Percentiles rank a stretch among this genome's conserved stretches.
phyloP scores from a whole-genome alignment of 2,113 vertebrate genomes.

The Melanotaenia duboulayi region DNA sequence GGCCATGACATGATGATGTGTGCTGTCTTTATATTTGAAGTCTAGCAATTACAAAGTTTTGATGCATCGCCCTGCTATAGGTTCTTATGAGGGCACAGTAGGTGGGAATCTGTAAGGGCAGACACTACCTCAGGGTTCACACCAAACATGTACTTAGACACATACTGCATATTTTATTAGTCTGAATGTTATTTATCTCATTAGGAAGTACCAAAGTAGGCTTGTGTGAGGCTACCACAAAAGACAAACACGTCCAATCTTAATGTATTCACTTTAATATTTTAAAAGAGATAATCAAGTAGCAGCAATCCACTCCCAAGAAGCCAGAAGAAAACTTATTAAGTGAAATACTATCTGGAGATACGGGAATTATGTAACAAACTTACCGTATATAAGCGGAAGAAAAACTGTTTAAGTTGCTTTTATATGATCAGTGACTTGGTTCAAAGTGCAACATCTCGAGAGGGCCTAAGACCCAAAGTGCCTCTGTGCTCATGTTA shows the following conservation, averaged over 20 bases:
- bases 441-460: too few relatives aligned
- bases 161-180: conserved; percentile 8
- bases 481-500: neutral
- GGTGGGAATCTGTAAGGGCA: neutral
- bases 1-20: conserved; percentile 38
- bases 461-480: neutral
- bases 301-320: neutral
- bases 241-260: neutral
- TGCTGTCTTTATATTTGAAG: conserved; percentile 18
- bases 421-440: neutral
- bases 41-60: neutral
- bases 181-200: neutral
- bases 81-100: neutral
- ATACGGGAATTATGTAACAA: neutral
- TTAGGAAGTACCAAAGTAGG: neutral
- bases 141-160: neutral
- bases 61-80: neutral
- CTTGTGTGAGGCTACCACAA: neutral
- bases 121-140: neutral
- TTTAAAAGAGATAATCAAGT: neutral
- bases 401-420: neutral
- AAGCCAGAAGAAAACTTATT: neutral
- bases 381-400: neutral
- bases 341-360: neutral
- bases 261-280: neutral